These are phyloP conservation scores for Canis aureus DNA, from an alignment of 2,113 vertebrate genomes.

Conservation along the genomic window DNA sequence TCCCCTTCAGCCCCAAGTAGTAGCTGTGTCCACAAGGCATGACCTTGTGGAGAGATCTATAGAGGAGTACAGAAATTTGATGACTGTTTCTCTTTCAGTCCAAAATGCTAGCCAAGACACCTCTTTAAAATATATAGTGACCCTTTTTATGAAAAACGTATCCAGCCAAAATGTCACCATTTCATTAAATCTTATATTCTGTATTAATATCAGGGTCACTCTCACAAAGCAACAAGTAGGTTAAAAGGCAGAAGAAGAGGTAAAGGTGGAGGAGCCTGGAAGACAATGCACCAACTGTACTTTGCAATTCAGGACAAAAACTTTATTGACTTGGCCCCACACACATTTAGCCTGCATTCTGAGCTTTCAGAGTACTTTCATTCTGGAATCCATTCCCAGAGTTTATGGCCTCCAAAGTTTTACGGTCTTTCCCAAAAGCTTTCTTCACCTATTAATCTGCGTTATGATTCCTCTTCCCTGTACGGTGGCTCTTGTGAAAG, in stretches of 20 bases:
- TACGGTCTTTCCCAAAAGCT: slow-evolving; percentile 40
- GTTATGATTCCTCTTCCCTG: slow-evolving; percentile 25
- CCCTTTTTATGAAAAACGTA: not conserved
- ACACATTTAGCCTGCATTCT: not conserved
- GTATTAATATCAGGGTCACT: not conserved
- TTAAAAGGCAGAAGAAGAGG: not conserved
- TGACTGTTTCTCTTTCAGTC: not conserved
- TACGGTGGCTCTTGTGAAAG: not conserved
- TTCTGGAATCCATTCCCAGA: slow-evolving; percentile 37
- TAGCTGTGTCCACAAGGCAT: not conserved
- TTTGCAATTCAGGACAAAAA: not conserved
- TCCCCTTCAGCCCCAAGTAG: not conserved
- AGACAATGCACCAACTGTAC: not conserved
- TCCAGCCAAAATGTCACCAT: not conserved
- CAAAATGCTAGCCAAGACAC: not conserved
- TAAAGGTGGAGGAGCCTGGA: not conserved
- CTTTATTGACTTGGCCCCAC: not conserved
- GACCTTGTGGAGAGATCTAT: not conserved
- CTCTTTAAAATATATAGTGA: slow-evolving; percentile 23
- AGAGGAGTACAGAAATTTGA: not conserved
- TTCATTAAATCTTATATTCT: not conserved
- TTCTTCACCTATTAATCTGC: slow-evolving; percentile 53
- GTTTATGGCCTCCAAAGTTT: slow-evolving; percentile 35
- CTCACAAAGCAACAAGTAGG: not conserved
- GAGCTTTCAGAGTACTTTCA: not conserved